Evolutionary conservation across 2,888 invertebrate species (phyloP).

Genomic region (Eurytoma adleriae): DNA sequence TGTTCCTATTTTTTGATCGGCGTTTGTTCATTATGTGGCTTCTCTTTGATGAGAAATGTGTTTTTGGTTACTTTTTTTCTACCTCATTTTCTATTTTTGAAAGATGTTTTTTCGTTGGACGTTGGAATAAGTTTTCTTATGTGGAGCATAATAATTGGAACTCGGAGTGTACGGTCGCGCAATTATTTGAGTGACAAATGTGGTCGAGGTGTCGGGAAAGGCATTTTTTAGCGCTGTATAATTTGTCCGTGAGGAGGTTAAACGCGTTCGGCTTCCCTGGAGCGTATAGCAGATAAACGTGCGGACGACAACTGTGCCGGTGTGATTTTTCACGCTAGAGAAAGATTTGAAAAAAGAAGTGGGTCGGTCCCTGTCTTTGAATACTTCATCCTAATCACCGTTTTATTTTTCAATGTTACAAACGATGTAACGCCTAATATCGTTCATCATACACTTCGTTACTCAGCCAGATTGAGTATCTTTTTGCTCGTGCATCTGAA

Average conservation of each 20-base stretch:
- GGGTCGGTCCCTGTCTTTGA: background rate
- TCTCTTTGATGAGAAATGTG: background rate
- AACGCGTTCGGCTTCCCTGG: conserved; percentile 62
- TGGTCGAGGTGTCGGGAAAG: background rate
- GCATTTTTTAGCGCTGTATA: background rate
- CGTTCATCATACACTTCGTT: no score
- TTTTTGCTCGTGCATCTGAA: no score
- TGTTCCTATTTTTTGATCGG: background rate
- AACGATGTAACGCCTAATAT: no score
- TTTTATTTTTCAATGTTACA: no score
- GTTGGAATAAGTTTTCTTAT: no score
- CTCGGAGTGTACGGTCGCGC: background rate
- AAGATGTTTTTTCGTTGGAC: background rate
- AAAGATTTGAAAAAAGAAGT: conserved; percentile 21
- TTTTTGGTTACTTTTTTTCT: no score
- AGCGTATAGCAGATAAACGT: conserved; percentile 59
- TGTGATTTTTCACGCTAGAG: conserved; percentile 58
- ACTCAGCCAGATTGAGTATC: no score
- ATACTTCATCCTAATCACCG: no score
- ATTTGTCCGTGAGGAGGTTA: background rate
- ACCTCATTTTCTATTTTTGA: no score
- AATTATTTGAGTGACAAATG: no score
- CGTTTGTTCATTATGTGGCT: background rate
- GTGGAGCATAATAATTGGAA: no score
- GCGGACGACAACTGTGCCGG: conserved; percentile 60